phyloP scores from a whole-genome alignment of 2,113 vertebrate species.

The Corythaeola cristata region DNA sequence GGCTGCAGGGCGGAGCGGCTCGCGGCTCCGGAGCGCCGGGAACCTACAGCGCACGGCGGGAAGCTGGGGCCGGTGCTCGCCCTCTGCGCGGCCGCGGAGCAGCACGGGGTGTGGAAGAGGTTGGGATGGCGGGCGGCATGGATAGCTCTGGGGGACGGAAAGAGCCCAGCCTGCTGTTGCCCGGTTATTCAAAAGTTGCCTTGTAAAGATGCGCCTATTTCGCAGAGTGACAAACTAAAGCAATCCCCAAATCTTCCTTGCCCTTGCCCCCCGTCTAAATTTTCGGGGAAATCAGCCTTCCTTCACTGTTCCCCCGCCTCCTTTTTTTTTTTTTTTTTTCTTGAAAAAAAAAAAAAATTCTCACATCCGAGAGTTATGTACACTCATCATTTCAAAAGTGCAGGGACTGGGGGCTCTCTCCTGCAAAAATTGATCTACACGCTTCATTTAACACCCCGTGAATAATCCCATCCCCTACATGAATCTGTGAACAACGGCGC shows the following conservation, averaged over 20 bases:
- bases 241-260: too few relatives aligned
- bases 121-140: not conserved
- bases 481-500: not conserved
- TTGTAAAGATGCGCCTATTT: not conserved
- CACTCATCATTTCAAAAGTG: not conserved
- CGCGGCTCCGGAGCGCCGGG: not conserved
- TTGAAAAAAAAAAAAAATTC: too few relatives aligned
- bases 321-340: not conserved
- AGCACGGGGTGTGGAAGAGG: not conserved
- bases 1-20: not conserved
- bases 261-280: fast-evolving
- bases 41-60: too few relatives aligned
- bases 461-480: not conserved
- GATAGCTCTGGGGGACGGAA: too few relatives aligned
- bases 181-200: not conserved
- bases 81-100: not conserved
- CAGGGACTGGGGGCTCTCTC: not conserved
- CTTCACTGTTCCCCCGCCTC: fast-evolving
- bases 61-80: not conserved
- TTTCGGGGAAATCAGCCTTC: not conserved
- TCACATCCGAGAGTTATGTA: not conserved
- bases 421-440: not conserved
- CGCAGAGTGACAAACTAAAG: not conserved
- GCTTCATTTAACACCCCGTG: not conserved
- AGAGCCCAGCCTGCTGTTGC: not conserved